Conservation (phyloP, 2,113 vertebrate species). For the Hyperoodon ampullatus region DNA sequence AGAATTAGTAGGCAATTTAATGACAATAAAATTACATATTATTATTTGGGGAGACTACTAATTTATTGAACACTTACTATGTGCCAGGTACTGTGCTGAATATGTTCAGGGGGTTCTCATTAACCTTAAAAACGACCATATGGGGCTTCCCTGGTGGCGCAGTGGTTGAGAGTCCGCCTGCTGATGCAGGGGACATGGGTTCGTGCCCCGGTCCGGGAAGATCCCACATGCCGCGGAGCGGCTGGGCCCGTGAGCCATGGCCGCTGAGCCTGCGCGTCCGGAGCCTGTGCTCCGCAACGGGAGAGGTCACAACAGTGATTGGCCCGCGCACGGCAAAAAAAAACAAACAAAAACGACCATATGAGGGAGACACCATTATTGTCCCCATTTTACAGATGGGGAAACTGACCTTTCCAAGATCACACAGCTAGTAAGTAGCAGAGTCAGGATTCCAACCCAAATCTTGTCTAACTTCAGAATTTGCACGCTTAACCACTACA, state of each 20-base stretch:
- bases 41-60: not conserved
- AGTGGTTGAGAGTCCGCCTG: too few relatives aligned
- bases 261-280: too few relatives aligned
- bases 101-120: not conserved
- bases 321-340: too few relatives aligned
- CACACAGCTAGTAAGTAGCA: slow-evolving; percentile 27
- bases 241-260: too few relatives aligned
- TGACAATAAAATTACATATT: slow-evolving; percentile 28
- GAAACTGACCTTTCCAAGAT: slow-evolving; percentile 61
- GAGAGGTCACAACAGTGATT: too few relatives aligned
- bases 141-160: too few relatives aligned
- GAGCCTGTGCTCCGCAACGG: too few relatives aligned
- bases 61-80: slow-evolving; percentile 4
- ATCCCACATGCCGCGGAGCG: too few relatives aligned
- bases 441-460: slow-evolving; percentile 59
- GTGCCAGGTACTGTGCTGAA: not conserved
- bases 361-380: not conserved
- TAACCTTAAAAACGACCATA: slow-evolving; percentile 48
- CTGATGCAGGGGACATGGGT: too few relatives aligned
- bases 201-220: too few relatives aligned
- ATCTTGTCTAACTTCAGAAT: slow-evolving; percentile 62
- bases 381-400: slow-evolving; percentile 44
- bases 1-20: slow-evolving; percentile 35
- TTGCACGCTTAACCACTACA: slow-evolving; percentile 52
- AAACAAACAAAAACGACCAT: not conserved